Evolutionary conservation across 2,797 vertebrate species (phyloP).

Genomic region (Manis pentadactyla): DNA sequence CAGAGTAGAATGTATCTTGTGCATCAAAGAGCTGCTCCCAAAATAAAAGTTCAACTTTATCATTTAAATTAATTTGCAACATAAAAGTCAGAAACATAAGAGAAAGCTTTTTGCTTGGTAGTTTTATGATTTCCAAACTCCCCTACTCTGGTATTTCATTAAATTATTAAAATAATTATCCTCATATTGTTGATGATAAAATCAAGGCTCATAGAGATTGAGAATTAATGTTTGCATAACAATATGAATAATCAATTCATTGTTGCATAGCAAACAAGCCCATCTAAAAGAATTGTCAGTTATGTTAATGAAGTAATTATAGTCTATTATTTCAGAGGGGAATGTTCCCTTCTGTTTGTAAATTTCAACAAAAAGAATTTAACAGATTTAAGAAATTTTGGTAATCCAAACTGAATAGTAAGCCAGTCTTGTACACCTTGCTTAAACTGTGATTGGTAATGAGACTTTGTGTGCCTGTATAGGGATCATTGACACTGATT

Average conservation of each 20-base stretch:
- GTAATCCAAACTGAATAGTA: neutral
- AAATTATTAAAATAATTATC: neutral
- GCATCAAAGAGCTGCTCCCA: neutral
- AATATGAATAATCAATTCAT: neutral
- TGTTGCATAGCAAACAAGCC: neutral
- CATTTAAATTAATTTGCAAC: neutral
- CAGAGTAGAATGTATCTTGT: neutral
- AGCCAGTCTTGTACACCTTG: neutral
- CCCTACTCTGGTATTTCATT: neutral
- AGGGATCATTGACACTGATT: no score
- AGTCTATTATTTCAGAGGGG: neutral
- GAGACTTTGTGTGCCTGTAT: no score
- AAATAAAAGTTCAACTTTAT: neutral
- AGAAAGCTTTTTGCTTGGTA: neutral
- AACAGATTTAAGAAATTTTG: neutral
- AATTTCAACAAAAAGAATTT: neutral
- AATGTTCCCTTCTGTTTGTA: neutral
- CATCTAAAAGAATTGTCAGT: fast-evolving
- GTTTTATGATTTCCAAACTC: neutral
- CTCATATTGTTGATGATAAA: neutral
- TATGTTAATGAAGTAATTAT: neutral
- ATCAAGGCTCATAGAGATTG: neutral
- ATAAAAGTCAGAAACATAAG: neutral
- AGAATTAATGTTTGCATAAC: neutral
- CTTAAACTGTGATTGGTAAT: neutral